These are phyloP conservation scores for Pagrus major DNA, from an alignment of 2,113 vertebrate species.

Conservation along the genomic window DNA sequence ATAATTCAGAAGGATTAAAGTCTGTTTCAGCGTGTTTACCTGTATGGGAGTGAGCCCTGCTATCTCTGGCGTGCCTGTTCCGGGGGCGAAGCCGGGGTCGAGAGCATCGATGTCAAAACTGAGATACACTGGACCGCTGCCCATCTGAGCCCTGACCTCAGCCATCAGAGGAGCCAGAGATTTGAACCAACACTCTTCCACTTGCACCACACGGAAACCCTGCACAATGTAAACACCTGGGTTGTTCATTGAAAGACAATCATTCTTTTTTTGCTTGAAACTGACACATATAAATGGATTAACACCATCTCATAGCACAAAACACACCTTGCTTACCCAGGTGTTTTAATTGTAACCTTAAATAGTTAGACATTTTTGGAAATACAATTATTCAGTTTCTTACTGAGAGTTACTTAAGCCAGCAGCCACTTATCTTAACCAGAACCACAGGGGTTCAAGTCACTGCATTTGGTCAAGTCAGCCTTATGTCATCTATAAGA, in stretches of 20 bases:
- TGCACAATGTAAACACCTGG: slow-evolving; percentile 48
- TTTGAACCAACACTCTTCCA: slow-evolving; percentile 92
- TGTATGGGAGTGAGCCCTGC: slow-evolving; percentile 93
- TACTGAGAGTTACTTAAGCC: too few species aligned
- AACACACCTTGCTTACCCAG: too few species aligned
- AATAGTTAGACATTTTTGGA: too few species aligned
- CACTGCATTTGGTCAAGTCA: not conserved
- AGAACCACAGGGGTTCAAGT: not conserved
- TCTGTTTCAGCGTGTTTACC: slow-evolving; percentile 79
- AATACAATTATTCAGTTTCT: too few species aligned
- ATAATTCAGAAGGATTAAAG: not conserved
- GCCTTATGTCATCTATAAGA: not conserved
- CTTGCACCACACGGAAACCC: slow-evolving; percentile 93
- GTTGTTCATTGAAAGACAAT: not conserved
- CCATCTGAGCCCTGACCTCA: slow-evolving; percentile 91
- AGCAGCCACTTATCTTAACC: too few species aligned
- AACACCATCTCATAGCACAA: too few species aligned
- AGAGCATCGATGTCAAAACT: slow-evolving; percentile 95
- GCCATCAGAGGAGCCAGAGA: slow-evolving; percentile 92
- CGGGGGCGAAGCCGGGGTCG: slow-evolving; percentile 93
- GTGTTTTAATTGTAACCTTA: too few species aligned
- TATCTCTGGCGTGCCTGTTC: slow-evolving; percentile 94
- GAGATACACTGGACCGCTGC: slow-evolving; percentile 87
- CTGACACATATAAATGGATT: not conserved
- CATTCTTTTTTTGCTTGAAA: not conserved